These are phyloP conservation scores for Tiliacea citrago DNA, from an alignment of 2,888 invertebrate species.

Conservation along the genomic window DNA sequence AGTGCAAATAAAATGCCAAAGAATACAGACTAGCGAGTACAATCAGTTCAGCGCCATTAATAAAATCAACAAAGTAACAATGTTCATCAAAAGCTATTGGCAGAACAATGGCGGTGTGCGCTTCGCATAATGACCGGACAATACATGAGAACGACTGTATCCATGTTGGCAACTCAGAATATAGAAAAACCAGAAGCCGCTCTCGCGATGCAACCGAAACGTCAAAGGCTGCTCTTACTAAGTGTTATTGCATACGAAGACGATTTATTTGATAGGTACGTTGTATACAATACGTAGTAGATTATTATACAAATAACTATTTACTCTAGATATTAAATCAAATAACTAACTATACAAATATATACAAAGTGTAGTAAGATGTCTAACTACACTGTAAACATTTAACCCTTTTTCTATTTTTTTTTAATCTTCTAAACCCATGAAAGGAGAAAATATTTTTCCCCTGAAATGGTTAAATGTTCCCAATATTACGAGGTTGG, in stretches of 20 bases:
- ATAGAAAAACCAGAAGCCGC: constrained; percentile 9
- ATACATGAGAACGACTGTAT: constrained; percentile 39
- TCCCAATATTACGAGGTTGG: background rate
- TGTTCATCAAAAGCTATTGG: constrained; percentile 83
- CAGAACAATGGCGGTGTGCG: constrained; percentile 76
- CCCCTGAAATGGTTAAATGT: background rate
- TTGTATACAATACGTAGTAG: background rate
- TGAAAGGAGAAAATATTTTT: background rate
- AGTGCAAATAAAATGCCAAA: constrained; percentile 39
- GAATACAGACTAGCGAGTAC: constrained; percentile 56
- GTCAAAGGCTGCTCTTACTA: background rate
- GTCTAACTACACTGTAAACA: background rate
- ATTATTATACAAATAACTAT: background rate
- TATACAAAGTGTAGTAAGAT: background rate
- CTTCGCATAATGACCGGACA: constrained; percentile 73
- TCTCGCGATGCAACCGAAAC: background rate
- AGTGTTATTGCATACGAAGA: background rate
- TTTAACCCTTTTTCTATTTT: background rate
- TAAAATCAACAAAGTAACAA: constrained; percentile 81
- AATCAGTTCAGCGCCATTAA: constrained; percentile 74
- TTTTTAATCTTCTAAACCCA: too few relatives aligned
- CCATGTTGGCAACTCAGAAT: constrained; percentile 14
- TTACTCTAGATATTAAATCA: background rate
- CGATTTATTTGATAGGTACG: background rate
- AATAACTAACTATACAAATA: background rate